Evolutionary conservation across 2,797 vertebrate genomes (phyloP).

Genomic region (Tauraco hartlaubi): DNA sequence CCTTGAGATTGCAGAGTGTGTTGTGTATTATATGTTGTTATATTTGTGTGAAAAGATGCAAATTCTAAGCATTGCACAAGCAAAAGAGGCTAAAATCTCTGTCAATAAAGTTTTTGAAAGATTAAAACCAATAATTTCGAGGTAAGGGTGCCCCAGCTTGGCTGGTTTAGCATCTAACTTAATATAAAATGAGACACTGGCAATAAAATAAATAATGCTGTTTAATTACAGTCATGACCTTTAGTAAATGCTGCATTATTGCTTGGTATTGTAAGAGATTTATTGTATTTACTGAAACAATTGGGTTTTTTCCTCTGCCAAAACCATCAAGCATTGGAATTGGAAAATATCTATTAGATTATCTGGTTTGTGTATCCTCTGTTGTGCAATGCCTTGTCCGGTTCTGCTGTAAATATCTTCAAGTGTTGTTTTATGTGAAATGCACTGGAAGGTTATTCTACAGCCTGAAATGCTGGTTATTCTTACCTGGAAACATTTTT

Average conservation of each 20-base stretch:
- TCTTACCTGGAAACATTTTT: not conserved
- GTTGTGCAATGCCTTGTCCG: not conserved
- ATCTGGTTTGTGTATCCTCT: not conserved
- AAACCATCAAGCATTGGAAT: not conserved
- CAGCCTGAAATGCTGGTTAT: not conserved
- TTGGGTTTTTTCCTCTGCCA: not conserved
- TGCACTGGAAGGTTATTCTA: not conserved
- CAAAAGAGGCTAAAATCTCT: not conserved
- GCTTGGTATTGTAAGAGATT: not conserved
- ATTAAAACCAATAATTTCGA: not conserved
- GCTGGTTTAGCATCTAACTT: not conserved
- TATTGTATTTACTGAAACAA: constrained; percentile 26
- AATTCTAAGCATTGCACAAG: not conserved
- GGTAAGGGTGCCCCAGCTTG: not conserved
- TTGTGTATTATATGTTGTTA: not conserved
- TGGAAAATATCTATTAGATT: constrained; percentile 26
- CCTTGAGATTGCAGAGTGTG: not conserved
- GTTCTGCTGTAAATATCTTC: not conserved
- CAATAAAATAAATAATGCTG: constrained; percentile 49
- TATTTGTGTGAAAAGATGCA: not conserved
- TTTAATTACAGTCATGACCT: constrained; percentile 62
- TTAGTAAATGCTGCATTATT: constrained; percentile 13
- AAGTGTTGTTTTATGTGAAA: not conserved
- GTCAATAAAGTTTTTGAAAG: not conserved
- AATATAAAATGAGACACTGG: not conserved